Evolutionary conservation across 1,140 invertebrate genomes (phyloP).

Genomic region (Pteromalus puparum): DNA sequence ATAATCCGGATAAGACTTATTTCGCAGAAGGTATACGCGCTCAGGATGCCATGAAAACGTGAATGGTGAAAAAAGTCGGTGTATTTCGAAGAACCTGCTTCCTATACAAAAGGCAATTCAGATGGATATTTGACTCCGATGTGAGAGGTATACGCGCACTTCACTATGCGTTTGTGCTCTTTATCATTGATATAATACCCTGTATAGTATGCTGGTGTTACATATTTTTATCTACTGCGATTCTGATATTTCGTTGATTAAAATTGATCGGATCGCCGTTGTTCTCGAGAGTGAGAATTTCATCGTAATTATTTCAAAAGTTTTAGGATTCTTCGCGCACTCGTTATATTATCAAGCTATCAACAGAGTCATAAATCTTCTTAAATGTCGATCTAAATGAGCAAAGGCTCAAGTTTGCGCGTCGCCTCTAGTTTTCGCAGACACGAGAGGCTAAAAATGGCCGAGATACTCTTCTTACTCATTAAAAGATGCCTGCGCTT

Average conservation of each 20-base stretch:
- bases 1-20: neutral
- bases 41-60: neutral
- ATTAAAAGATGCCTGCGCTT: conserved; percentile 16
- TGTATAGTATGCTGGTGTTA: too few species aligned
- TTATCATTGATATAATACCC: too few species aligned
- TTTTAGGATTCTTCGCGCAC: too few species aligned
- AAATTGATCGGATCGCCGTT: too few species aligned
- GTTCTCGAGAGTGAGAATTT: too few species aligned
- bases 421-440: neutral
- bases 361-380: conserved; percentile 41
- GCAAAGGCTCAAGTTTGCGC: neutral
- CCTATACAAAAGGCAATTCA: neutral
- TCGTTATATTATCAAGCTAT: neutral
- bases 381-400: conserved; percentile 42
- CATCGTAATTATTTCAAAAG: too few species aligned
- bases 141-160: conserved; percentile 8
- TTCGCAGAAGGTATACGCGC: neutral
- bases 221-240: too few species aligned
- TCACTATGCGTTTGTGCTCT: too few species aligned
- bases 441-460: conserved; percentile 11
- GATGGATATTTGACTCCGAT: conserved; percentile 9
- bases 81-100: neutral
- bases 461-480: neutral
- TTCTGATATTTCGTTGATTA: too few species aligned
- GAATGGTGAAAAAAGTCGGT: neutral